These are phyloP conservation scores for Stenchaetothrips biformis DNA, from an alignment of 2,888 invertebrate species.

Conservation along the genomic window DNA sequence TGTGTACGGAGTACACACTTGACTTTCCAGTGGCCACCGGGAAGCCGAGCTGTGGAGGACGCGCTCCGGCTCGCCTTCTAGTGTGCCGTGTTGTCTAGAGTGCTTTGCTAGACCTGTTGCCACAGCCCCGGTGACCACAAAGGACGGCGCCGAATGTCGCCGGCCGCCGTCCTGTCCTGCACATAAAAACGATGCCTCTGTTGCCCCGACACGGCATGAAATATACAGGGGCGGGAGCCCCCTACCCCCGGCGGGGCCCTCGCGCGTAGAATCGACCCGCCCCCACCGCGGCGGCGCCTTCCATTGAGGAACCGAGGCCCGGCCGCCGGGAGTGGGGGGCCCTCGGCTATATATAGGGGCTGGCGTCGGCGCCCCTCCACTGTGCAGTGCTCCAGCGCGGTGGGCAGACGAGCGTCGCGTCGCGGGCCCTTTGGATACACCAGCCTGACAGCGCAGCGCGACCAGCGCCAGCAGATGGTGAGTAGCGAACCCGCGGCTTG, in stretches of 20 bases:
- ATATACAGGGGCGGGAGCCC: neutral
- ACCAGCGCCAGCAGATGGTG: neutral
- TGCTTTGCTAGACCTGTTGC: too few species aligned
- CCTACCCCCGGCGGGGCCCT: too few species aligned
- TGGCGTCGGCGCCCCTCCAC: neutral
- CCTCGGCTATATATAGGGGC: neutral
- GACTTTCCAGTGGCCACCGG: too few species aligned
- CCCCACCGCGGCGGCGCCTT: neutral
- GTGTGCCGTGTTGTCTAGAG: too few species aligned
- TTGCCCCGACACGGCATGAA: neutral
- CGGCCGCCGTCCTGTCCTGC: neutral
- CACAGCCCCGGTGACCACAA: too few species aligned
- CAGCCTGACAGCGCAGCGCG: too few species aligned
- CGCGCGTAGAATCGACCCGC: constrained; percentile 5
- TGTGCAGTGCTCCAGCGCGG: neutral
- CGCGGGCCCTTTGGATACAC: neutral
- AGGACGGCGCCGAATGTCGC: neutral
- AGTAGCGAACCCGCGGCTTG: neutral
- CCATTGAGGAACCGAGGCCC: neutral
- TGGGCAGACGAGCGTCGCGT: neutral
- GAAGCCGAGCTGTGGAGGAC: too few species aligned
- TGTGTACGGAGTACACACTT: too few species aligned
- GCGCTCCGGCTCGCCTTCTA: too few species aligned
- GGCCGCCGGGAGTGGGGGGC: neutral
- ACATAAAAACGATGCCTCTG: too few species aligned